Conservation (phyloP, 2,113 vertebrate species). For the Colistium nudipinnis region DNA sequence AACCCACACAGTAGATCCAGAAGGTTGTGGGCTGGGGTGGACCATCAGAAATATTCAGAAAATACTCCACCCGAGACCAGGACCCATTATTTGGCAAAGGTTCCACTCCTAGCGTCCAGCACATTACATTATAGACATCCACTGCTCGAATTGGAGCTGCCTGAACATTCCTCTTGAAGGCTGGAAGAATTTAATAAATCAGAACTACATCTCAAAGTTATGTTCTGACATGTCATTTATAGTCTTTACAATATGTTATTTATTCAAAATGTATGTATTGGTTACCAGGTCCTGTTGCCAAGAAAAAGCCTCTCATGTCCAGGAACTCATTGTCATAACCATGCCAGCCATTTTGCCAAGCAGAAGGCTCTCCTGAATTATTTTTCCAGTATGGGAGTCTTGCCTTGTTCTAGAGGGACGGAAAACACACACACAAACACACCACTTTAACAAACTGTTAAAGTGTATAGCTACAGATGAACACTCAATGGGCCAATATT, state of each 20-base stretch:
- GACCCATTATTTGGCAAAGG: constrained; percentile 95
- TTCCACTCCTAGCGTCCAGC: constrained; percentile 82
- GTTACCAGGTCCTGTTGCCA: constrained; percentile 93
- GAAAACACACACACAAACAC: constrained; percentile 17
- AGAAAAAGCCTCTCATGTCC: constrained; percentile 93
- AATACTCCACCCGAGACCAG: constrained; percentile 89
- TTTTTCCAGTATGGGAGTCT: constrained; percentile 92
- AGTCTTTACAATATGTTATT: background rate
- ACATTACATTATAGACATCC: constrained; percentile 95
- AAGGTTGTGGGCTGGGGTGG: rapidly evolving
- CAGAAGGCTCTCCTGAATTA: constrained; percentile 78
- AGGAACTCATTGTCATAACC: constrained; percentile 94
- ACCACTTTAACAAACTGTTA: too few relatives aligned
- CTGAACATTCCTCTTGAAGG: constrained; percentile 88
- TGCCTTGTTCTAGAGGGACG: constrained; percentile 83
- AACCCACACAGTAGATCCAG: constrained; percentile 48
- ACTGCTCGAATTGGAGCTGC: constrained; percentile 87
- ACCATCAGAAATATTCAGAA: constrained; percentile 78
- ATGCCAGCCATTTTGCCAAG: constrained; percentile 95
- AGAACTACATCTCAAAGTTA: background rate
- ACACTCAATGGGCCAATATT: too few relatives aligned
- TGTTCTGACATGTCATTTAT: background rate
- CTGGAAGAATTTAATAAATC: constrained; percentile 70
- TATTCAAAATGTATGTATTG: too few relatives aligned
- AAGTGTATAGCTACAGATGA: too few relatives aligned